Conservation (phyloP, 2,797 vertebrate genomes). For the Enteromius trimaculatus region DNA sequence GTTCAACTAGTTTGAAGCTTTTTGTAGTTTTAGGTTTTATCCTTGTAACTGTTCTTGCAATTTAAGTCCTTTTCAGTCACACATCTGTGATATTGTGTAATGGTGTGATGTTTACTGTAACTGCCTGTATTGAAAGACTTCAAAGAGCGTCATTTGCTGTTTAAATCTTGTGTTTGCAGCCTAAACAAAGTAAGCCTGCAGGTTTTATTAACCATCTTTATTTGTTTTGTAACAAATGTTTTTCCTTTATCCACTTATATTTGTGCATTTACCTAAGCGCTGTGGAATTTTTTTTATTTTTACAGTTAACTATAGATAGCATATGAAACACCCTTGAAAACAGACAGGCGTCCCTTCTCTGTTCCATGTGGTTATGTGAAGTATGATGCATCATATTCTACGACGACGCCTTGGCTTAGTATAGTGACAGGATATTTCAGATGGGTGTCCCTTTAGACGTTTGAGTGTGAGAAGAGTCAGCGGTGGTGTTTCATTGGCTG, state of each 20-base stretch:
- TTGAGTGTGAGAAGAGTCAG: slow-evolving; percentile 41
- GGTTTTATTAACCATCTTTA: not conserved
- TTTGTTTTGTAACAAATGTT: not conserved
- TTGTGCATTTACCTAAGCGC: slow-evolving; percentile 49
- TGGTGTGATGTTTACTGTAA: slow-evolving; percentile 14
- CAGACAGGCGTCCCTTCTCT: slow-evolving; percentile 1
- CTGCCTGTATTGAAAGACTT: not conserved
- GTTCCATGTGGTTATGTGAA: slow-evolving; percentile 39
- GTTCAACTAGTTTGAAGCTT: not conserved
- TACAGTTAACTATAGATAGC: slow-evolving; percentile 49
- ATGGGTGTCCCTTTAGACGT: slow-evolving; percentile 46
- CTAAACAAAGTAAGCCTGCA: not conserved
- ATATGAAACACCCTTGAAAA: slow-evolving; percentile 17
- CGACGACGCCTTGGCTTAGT: slow-evolving; percentile 62
- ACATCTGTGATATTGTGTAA: slow-evolving; percentile 10
- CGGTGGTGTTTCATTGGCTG: not conserved
- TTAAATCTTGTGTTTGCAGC: slow-evolving; percentile 3
- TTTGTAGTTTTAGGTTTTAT: not conserved
- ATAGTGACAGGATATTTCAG: slow-evolving; percentile 71
- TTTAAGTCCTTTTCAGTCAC: not conserved
- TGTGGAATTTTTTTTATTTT: slow-evolving; percentile 44
- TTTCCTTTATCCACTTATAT: slow-evolving; percentile 38
- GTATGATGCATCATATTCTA: slow-evolving; percentile 67
- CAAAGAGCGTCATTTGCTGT: not conserved
- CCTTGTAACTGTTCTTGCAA: not conserved